phyloP scores from a whole-genome alignment of 2,113 vertebrate species.

The Cyphomyrus plagiostoma region DNA sequence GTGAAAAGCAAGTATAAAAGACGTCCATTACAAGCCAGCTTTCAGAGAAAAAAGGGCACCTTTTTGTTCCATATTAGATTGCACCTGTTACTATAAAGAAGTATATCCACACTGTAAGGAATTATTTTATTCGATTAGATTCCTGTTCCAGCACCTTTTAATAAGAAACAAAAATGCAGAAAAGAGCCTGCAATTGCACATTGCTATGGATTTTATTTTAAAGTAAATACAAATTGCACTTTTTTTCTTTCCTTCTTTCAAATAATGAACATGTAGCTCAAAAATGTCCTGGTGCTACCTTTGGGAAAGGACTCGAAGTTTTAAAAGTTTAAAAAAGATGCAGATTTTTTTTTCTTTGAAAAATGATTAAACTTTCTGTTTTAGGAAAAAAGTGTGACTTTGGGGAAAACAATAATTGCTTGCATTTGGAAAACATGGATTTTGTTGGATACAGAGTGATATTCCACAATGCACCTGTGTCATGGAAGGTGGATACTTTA shows the following conservation, averaged over 20 bases:
- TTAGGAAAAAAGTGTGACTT: conserved; percentile 43
- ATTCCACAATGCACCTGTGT: conserved; percentile 1
- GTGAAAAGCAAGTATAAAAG: conserved; percentile 25
- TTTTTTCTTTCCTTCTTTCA: conserved; percentile 32
- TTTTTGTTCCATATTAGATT: conserved; percentile 29
- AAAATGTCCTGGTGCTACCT: conserved; percentile 45
- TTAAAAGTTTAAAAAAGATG: conserved; percentile 32
- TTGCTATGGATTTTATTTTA: conserved; percentile 39
- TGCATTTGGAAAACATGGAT: conserved; percentile 30
- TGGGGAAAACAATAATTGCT: conserved; percentile 32
- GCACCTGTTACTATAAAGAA: conserved; percentile 42
- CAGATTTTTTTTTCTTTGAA: conserved; percentile 24
- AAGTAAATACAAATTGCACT: conserved; percentile 36
- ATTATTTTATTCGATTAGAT: conserved; percentile 34
- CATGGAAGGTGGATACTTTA: conserved; percentile 12
- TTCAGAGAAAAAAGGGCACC: conserved; percentile 18
- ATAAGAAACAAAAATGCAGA: conserved; percentile 29
- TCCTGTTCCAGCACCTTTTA: conserved; percentile 44
- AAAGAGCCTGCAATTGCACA: conserved; percentile 36
- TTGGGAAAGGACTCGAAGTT: conserved; percentile 41
- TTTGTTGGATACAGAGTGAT: conserved; percentile 10
- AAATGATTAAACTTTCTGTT: conserved; percentile 44
- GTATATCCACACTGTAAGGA: conserved; percentile 36
- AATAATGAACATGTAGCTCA: conserved; percentile 32
- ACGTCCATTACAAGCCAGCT: conserved; percentile 31